phyloP scores from a whole-genome alignment of 2,113 vertebrate species.

The Psophia crepitans region DNA sequence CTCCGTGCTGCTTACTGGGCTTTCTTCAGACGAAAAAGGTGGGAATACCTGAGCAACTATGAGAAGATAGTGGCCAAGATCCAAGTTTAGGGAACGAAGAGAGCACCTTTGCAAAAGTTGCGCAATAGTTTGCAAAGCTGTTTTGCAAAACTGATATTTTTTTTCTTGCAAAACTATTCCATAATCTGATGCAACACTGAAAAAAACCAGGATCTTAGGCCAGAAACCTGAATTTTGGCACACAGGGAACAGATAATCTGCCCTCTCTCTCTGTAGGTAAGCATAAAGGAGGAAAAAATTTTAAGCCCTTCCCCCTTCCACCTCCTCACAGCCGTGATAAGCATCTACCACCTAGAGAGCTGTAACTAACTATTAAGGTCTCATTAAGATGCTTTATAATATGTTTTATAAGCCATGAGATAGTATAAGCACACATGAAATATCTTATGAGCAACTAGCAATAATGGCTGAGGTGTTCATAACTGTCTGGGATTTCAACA shows the following conservation, averaged over 20 bases:
- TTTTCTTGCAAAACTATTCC: neutral
- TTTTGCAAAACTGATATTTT: neutral
- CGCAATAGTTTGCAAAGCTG: neutral
- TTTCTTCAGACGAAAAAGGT: neutral
- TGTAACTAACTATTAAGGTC: constrained; percentile 23
- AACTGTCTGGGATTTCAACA: constrained; percentile 30
- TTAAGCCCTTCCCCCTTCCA: neutral
- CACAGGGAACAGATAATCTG: neutral
- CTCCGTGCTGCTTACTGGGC: neutral
- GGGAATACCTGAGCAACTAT: neutral
- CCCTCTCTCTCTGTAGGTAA: neutral
- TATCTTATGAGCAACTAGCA: neutral
- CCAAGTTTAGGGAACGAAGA: neutral
- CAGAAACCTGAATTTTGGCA: neutral
- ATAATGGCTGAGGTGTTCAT: neutral
- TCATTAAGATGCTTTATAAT: constrained; percentile 7
- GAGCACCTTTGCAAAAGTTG: neutral
- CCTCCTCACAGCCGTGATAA: neutral
- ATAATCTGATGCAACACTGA: neutral
- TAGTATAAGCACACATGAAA: constrained; percentile 17
- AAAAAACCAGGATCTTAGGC: neutral
- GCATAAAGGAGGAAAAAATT: constrained; percentile 60
- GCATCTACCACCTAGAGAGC: constrained; percentile 36
- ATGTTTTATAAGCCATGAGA: neutral
- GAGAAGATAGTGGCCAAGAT: neutral